Base-by-base conservation (phyloP, 2,797 vertebrate genomes). In the Sebastes alutus region DNA sequence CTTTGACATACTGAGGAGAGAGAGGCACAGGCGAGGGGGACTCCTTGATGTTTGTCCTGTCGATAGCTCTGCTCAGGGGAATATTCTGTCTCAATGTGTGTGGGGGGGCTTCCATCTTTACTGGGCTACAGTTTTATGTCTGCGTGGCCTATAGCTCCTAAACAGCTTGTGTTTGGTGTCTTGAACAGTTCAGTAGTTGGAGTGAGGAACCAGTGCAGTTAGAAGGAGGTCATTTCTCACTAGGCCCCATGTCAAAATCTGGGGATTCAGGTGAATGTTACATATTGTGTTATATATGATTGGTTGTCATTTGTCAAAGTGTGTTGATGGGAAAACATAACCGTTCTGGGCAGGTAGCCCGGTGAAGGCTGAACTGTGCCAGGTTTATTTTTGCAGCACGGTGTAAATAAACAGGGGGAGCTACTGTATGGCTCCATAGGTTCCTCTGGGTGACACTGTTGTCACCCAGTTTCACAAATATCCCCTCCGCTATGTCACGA, bases 1-100 rank as follows among this genome's bases (percentile, higher is more conserved):
- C 93, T 91, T 91, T 92, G 93, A 93, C 94, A 93, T 86, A 93
- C 90, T 72, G 89, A 88, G 85, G 85, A 88, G 88, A 87, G 79
- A 84, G 90, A 81, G 69, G 87, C 75, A 75, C 64, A 74, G 80
- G 42, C 18, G 29, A 87, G 82, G 84, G 80, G 77, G 78, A 84
- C 87, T 92, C 82, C 91, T 93, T 94, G 88, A 94, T 94, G 93
- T 94, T 92, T 93, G 93, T 87, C 89, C 93, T 91, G 93, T 93
- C 93, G 66, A 95, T 93, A 86, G 87, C 80, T 80, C 75, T 42
- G 77, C 92, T 94, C 91, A 29, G 81, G 93, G 93, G 93, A 94
- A 85, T 87, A 76, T 90, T 84, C 77, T 78, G 84, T 84, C 88
- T 79, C 56, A 80, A 73, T 64, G 62, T 64, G 62, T 70, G 55